These are phyloP conservation scores for Acronicta leporina DNA, from an alignment of 2,888 invertebrate genomes.

Conservation along the genomic window DNA sequence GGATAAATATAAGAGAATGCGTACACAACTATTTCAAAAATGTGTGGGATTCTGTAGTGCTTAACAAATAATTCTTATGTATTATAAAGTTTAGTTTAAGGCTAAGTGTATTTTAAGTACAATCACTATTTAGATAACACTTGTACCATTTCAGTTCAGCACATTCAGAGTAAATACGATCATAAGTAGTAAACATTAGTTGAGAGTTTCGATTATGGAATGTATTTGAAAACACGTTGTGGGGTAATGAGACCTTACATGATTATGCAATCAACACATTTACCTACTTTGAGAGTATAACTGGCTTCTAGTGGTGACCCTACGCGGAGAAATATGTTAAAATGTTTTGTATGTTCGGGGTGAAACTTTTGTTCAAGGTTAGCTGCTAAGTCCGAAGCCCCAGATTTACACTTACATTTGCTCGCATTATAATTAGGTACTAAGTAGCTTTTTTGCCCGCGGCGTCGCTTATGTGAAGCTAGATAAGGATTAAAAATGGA, in stretches of 20 bases:
- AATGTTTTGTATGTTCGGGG: too few relatives aligned
- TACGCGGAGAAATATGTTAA: too few relatives aligned
- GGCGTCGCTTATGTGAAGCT: too few relatives aligned
- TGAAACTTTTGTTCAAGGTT: background rate
- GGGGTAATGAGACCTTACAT: slow-evolving; percentile 11
- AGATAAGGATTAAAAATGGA: too few relatives aligned
- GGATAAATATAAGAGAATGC: background rate
- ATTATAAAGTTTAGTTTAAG: background rate
- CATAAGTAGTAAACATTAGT: slow-evolving; percentile 36
- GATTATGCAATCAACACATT: slow-evolving; percentile 17
- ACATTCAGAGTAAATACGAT: slow-evolving; percentile 25
- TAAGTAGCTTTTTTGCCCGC: too few relatives aligned
- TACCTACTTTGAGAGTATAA: background rate
- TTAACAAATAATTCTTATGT: background rate
- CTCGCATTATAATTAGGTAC: too few relatives aligned
- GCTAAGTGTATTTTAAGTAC: background rate
- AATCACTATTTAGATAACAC: slow-evolving; percentile 25
- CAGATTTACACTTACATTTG: too few relatives aligned
- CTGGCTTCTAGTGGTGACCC: slow-evolving; percentile 1
- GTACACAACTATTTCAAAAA: background rate
- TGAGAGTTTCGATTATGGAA: slow-evolving; percentile 30
- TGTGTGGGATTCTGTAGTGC: background rate
- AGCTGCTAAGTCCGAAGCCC: background rate
- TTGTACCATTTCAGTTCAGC: slow-evolving; percentile 18
- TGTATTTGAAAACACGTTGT: slow-evolving; percentile 29